Evolutionary conservation across 2,113 vertebrate genomes (phyloP), one percentile per base, ranked within the genome.

Genomic region (Silurus glanis): DNA sequence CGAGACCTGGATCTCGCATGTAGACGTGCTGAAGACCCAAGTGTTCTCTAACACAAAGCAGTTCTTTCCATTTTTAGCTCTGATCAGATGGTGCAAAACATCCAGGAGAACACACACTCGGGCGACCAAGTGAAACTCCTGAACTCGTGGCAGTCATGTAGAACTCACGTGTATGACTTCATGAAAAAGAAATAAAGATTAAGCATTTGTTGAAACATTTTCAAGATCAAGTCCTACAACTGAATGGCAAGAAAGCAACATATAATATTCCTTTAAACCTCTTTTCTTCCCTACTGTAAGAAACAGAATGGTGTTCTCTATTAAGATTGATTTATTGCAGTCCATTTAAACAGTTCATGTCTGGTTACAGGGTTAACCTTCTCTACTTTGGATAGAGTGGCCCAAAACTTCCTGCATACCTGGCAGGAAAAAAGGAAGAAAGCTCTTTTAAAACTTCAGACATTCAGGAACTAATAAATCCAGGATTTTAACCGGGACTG

Each of bases 1-100:
- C 59, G 59, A 59, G 78, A 85, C 56, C 25, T 78, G 78, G 28
- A 21, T 37, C 21, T 85, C 37, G 19, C 86, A 83, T n/a, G 47
- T 23, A 83, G 67, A 76, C 58, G 37, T 82, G 59, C 61, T 37
- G 45, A 85, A 75, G 82, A 84, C 59, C 76, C 66, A 80, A 80
- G 28, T 25, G 55, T 55, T 79, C 85, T 67, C 67, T 84, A 84
- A 62, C 76, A 80, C 69, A 87, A 69, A 76, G 83, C n/a, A 89
- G 88, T 85, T 87, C 86, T 87, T 86, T 86, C 88, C 88, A 87
- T 89, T 83, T 37, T 83, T 86, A 74, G 62, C 12, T 45, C 37
- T 25, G 75, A 83, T 83, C 64, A 78, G 71, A 61, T 5, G 58
- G 17, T 61, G 81, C 28, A 83, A 83, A 80, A 74, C 64, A 67